These are phyloP conservation scores for Leucophenga maculata DNA, from an alignment of 2,888 invertebrate species.

Conservation along the genomic window DNA sequence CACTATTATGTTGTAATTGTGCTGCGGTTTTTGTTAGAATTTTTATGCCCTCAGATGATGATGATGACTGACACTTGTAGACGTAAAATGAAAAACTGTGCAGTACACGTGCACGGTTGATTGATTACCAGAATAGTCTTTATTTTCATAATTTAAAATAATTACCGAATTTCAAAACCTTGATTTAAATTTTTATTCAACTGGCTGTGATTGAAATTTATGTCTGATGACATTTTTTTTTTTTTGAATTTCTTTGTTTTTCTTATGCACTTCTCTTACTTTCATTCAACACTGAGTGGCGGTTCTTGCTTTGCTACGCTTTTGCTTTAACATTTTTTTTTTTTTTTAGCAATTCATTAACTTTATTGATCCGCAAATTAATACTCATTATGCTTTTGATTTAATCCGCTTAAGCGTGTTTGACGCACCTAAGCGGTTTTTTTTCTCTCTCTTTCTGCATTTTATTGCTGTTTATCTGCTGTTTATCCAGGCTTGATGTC, in stretches of 20 bases:
- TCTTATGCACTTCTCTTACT: not conserved
- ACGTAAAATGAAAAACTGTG: constrained; percentile 1
- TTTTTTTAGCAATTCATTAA: constrained; percentile 42
- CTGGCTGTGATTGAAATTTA: constrained; percentile 53
- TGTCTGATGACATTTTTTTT: constrained; percentile 46
- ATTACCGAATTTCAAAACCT: constrained; percentile 21
- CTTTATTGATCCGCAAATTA: constrained; percentile 46
- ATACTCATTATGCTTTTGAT: constrained; percentile 45
- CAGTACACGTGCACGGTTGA: constrained; percentile 36
- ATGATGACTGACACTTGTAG: not conserved
- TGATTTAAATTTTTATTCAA: constrained; percentile 58
- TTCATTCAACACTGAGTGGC: not conserved
- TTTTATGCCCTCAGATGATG: not conserved
- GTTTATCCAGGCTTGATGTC: not conserved
- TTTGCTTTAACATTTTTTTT: constrained; percentile 11
- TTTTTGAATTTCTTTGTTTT: not conserved
- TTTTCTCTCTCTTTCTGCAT: constrained; percentile 3
- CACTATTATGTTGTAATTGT: not conserved
- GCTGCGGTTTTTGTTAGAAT: no score
- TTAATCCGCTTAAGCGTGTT: constrained; percentile 43
- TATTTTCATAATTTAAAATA: no score
- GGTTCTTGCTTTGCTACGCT: not conserved
- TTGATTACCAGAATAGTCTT: no score
- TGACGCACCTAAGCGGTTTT: not conserved
- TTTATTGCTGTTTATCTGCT: not conserved